A percentile compares a stretch with the other conserved stretches of the same genome.
These are phyloP conservation scores for Drosophila ogumai DNA, from an alignment of 1,140 invertebrate species.

Conservation along the genomic window DNA sequence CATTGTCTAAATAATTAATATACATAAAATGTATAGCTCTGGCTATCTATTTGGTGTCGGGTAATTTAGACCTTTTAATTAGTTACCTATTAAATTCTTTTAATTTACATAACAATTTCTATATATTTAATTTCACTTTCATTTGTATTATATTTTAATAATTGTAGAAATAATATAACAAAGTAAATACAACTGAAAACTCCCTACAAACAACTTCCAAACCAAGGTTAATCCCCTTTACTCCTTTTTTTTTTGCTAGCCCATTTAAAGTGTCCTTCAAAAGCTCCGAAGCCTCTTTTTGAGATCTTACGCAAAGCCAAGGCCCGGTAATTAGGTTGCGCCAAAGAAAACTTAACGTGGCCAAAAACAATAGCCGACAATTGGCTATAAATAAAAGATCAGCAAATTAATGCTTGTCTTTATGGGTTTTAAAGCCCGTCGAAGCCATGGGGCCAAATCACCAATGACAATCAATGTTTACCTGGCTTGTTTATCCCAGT, in stretches of 20 bases:
- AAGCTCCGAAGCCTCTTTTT: conserved; percentile 19
- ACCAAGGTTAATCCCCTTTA: conserved; percentile 9
- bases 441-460: not conserved
- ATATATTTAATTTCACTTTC: too few relatives aligned
- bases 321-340: conserved; percentile 11
- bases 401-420: conserved; percentile 7
- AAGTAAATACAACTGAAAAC: not conserved
- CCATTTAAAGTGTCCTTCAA: conserved; percentile 26
- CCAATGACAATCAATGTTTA: conserved; percentile 45
- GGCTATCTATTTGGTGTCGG: too few relatives aligned
- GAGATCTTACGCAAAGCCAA: conserved; percentile 11
- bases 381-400: conserved; percentile 10
- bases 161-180: too few relatives aligned
- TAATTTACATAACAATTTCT: too few relatives aligned
- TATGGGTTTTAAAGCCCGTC: conserved; percentile 25
- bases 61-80: too few relatives aligned
- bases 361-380: not conserved
- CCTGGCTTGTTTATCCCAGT: conserved; percentile 42
- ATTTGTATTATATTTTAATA: too few relatives aligned
- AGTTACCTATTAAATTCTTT: too few relatives aligned
- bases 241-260: not conserved
- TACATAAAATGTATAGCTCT: too few relatives aligned
- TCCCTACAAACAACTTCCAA: not conserved
- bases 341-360: not conserved
- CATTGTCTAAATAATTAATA: too few relatives aligned